Percentiles rank a stretch among this genome's conserved stretches.
Conservation (phyloP, 1,140 invertebrate genomes). For the Sesamia nonagrioides region DNA sequence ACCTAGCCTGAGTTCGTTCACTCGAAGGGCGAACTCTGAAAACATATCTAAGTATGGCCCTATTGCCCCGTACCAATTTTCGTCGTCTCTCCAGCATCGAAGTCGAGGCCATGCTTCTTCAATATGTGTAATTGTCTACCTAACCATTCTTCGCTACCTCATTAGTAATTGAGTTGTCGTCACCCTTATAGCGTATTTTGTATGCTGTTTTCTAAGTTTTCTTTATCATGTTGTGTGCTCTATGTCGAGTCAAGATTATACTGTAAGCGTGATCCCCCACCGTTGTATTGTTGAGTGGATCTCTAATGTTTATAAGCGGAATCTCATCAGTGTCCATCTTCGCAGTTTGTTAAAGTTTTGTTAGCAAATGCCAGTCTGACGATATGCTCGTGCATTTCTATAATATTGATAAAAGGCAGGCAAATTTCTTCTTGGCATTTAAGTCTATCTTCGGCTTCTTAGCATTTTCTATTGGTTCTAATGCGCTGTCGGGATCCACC, state of each 20-base stretch:
- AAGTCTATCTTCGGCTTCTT: too few relatives aligned
- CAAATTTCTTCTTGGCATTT: not conserved
- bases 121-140: not conserved
- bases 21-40: too few relatives aligned
- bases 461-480: too few relatives aligned
- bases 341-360: too few relatives aligned
- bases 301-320: not conserved
- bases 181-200: not conserved
- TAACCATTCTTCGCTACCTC: not conserved
- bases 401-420: too few relatives aligned
- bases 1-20: too few relatives aligned
- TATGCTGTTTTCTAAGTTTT: not conserved
- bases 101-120: not conserved
- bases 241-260: not conserved
- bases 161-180: not conserved
- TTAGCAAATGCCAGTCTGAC: too few relatives aligned
- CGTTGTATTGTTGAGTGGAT: not conserved
- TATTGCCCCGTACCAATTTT: slow-evolving; percentile 53
- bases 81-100: not conserved
- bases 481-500: not conserved
- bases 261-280: not conserved
- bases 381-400: too few relatives aligned
- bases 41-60: slow-evolving; percentile 52
- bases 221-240: not conserved
- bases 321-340: not conserved